A percentile compares a stretch with the other conserved stretches of the same genome.
Evolutionary conservation across 2,113 vertebrate genomes (phyloP).

Genomic region (Probosciger aterrimus): DNA sequence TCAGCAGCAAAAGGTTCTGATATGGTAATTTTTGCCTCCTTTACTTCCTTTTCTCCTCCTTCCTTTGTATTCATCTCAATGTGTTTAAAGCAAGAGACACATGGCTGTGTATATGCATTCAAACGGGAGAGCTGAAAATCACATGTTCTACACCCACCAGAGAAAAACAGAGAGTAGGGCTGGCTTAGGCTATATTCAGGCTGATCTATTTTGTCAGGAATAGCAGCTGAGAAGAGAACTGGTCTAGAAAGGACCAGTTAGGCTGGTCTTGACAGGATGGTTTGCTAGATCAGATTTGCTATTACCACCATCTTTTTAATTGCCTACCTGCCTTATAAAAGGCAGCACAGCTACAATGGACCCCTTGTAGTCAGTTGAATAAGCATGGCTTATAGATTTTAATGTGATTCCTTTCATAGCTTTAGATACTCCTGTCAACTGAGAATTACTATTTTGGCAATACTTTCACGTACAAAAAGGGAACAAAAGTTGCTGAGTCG

Average conservation of each 20-base stretch:
- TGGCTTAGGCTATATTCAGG: background rate
- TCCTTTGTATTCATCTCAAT: background rate
- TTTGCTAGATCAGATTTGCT: background rate
- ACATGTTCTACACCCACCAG: background rate
- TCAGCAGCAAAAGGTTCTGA: background rate
- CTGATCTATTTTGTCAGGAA: background rate
- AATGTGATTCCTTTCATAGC: background rate
- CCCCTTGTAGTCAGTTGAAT: background rate
- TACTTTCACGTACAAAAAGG: background rate
- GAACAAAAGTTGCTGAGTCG: background rate
- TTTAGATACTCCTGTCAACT: background rate
- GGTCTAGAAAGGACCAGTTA: background rate
- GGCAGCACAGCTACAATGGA: background rate
- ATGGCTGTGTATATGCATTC: background rate
- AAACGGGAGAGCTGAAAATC: background rate
- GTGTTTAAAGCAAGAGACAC: background rate
- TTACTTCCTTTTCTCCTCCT: background rate
- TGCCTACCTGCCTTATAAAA: background rate
- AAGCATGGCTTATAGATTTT: background rate
- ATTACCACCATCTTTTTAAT: background rate
- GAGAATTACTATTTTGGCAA: background rate
- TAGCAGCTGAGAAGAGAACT: background rate
- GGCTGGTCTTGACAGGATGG: background rate
- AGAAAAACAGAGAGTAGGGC: background rate
- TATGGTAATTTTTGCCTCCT: conserved; percentile 21